Evolutionary conservation across 2,797 vertebrate genomes (phyloP).

Genomic region (Lacerta viridis): DNA sequence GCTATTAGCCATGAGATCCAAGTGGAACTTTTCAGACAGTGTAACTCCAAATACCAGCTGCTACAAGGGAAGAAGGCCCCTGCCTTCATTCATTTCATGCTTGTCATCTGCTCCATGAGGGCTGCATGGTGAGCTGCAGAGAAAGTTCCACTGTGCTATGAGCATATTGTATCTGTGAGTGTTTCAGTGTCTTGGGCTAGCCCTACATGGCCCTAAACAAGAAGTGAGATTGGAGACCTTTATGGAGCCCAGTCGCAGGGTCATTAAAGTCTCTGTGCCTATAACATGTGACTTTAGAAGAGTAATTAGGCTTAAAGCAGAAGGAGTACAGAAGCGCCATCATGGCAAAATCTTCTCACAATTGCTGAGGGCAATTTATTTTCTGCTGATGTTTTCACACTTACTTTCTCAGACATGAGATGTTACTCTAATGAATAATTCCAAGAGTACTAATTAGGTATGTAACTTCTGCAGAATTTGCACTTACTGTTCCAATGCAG

Average conservation of each 20-base stretch:
- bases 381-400: neutral
- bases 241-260: neutral
- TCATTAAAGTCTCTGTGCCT: neutral
- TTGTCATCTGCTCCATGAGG: neutral
- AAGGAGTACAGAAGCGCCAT: neutral
- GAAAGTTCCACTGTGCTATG: neutral
- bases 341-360: neutral
- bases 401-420: neutral
- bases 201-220: neutral
- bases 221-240: neutral
- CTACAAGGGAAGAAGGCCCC: too few species aligned
- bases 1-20: neutral
- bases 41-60: neutral
- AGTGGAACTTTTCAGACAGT: neutral
- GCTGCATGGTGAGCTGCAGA: neutral
- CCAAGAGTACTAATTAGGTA: neutral
- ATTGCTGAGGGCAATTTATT: neutral
- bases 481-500: neutral
- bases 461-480: neutral
- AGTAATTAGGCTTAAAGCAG: neutral
- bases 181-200: neutral
- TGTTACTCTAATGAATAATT: neutral
- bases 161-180: neutral
- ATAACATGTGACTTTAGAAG: neutral
- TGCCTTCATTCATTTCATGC: neutral